Base-by-base conservation (phyloP, 92 coral and sea anemone genomes). In the Blastomussa wellsi region DNA sequence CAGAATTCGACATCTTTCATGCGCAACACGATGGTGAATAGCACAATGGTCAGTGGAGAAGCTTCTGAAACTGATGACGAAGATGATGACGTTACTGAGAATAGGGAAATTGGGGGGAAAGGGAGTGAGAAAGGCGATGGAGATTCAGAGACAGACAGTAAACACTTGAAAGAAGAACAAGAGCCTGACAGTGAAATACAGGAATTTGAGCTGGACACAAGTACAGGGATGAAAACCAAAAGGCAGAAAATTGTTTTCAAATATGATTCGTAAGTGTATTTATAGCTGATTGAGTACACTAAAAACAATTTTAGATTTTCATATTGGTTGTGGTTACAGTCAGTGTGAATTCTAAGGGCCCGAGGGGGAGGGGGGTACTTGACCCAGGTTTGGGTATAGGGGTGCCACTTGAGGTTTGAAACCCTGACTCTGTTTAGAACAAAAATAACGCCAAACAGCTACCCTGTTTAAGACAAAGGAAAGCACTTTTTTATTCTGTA, bases 11-110 rank as follows among this genome's bases (percentile, higher is more conserved):
- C 94, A 33, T 91, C 97, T 17, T 94, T 94, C 74, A 94, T 94
- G 95, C 89, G 89, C 29, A 94, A 94, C 81, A 94, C 95, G 0
- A 92, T 92, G 98, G 88, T 94, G 26, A 86, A 89, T 65, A 92
- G 95, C 76, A 94, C 98, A 2, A 94, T 94, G 98, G 98, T 94
- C 52, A 93, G 96, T 36, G 98, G 98, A 20, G 98, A 94, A 86
- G 98, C 98, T 53, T 94, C 98, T 24, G 98, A 94, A 82, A 94
- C 98, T 78, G 98, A 94, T 70, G 98, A 94, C 11, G 98, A 94
- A 71, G 98, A 94, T 48, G 97, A 91, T 4, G 95, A 82, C 20
- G 94, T 88, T 42, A 83, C 36, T 7, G 74, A 12, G 0, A 24
- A 49, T 7, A 84, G 41, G n/a, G n/a, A n/a, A n/a, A n/a, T n/a